Base-by-base conservation (phyloP, 2,888 invertebrate genomes). In the Sphinx pinastri region DNA sequence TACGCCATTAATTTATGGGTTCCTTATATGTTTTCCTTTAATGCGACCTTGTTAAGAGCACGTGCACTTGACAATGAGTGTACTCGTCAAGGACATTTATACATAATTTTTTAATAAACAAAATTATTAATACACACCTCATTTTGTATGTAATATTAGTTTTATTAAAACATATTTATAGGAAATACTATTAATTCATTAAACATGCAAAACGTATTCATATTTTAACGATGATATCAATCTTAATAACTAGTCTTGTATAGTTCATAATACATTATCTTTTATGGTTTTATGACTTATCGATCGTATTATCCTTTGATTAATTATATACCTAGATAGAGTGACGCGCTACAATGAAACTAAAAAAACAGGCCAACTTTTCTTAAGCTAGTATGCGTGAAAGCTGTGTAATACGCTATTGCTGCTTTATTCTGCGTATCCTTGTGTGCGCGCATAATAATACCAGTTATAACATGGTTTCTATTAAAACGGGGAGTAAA, bases 1-100 rank as follows among this genome's bases (percentile, higher is more conserved):
- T 63, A 63, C 19, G 13, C 47, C 63, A 49, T 63, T 16, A 47
- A 25, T 49, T 16, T 49, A 63, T 63, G 63, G 49, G 49, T 63
- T 49, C n/a, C 12, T 19, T 49, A 13, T 19, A 19, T 19, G 63
- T 63, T 63, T 63, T 63, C 49, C 47, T 63, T 63, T 58, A 63
- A 19, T 13, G 19, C n/a, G 63, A 12, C 63, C 63, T 63, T 63
- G 60, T 13, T 19, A 2, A 19, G 63, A 49, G 63, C 63, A 63
- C 13, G 49, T 19, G 49, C 63, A 63, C 63, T 49, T 6, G 13
- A 63, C 14, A 49, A 16, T 12, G 10, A 55, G 19, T 55, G 55
- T 19, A 19, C 55, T 19, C 16, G n/a, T 54, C 11, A 55, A 55
- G 55, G 55, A 11, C 55, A 55, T 16, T 55, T 55, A 55, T 19